A percentile compares a stretch with the other conserved stretches of the same genome.
These are phyloP conservation scores for Miniopterus natalensis DNA, from an alignment of 2,113 vertebrate species.

Conservation along the genomic window DNA sequence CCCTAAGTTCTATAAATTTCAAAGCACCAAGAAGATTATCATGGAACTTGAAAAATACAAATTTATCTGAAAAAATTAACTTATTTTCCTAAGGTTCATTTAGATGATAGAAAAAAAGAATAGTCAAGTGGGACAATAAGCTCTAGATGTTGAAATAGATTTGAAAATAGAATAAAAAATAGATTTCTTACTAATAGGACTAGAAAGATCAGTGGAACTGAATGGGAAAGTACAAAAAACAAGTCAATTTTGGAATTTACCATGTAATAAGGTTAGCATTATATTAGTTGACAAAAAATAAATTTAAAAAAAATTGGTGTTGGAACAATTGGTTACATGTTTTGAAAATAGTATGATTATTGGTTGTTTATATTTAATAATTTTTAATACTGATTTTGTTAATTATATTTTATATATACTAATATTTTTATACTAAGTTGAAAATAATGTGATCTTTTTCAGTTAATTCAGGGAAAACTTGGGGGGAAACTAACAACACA, in stretches of 20 bases:
- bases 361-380: not conserved
- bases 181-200: not conserved
- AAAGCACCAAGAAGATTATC: not conserved
- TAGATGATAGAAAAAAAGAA: not conserved
- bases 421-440: constrained; percentile 21
- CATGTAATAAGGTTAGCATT: not conserved
- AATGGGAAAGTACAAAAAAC: not conserved
- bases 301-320: not conserved
- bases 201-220: not conserved
- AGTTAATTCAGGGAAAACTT: not conserved
- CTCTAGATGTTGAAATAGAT: not conserved
- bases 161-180: not conserved
- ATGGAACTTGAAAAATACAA: not conserved
- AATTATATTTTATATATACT: not conserved
- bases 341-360: not conserved
- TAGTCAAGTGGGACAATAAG: not conserved
- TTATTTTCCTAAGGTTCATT: not conserved
- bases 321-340: not conserved
- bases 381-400: not conserved
- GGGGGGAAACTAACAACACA: not conserved
- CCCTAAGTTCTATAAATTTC: not conserved
- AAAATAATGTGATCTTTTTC: not conserved
- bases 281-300: not conserved
- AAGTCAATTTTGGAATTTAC: not conserved
- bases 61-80: not conserved